Evolutionary conservation across 2,888 invertebrate species (phyloP).

Genomic region (Anoncus sp.): DNA sequence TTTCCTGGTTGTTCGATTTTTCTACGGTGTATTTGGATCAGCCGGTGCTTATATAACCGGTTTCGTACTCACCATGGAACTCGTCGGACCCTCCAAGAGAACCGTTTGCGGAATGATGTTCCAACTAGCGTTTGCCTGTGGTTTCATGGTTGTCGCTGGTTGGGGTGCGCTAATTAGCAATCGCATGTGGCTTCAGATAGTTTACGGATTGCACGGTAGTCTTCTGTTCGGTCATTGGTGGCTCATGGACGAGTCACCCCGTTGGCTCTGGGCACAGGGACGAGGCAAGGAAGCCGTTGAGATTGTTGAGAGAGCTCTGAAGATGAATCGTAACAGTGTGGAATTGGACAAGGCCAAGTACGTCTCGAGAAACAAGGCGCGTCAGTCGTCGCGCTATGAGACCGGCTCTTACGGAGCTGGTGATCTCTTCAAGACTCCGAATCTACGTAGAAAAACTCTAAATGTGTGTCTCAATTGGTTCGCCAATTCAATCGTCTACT

Average conservation of each 20-base stretch:
- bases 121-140: constrained; percentile 91
- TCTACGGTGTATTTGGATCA: constrained; percentile 93
- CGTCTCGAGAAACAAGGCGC: constrained; percentile 86
- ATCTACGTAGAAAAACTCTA: constrained; percentile 90
- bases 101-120: constrained; percentile 92
- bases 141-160: constrained; percentile 92
- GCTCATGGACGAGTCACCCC: constrained; percentile 95
- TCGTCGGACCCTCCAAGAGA: constrained; percentile 91
- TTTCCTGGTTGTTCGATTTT: constrained; percentile 87
- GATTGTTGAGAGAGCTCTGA: constrained; percentile 91
- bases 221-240: constrained; percentile 92
- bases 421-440: constrained; percentile 93
- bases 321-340: constrained; percentile 87
- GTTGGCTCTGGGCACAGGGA: constrained; percentile 95
- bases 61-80: constrained; percentile 91
- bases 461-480: constrained; percentile 95
- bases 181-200: constrained; percentile 89
- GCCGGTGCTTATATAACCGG: constrained; percentile 89
- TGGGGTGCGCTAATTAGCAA: constrained; percentile 92
- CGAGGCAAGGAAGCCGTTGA: constrained; percentile 89
- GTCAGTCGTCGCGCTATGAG: constrained; percentile 78
- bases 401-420: constrained; percentile 85
- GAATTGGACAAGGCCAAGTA: constrained; percentile 87
- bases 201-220: constrained; percentile 91
- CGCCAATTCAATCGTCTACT: constrained; percentile 94